Evolutionary conservation across 2,113 vertebrate genomes (phyloP).

Genomic region (Aix galericulata): DNA sequence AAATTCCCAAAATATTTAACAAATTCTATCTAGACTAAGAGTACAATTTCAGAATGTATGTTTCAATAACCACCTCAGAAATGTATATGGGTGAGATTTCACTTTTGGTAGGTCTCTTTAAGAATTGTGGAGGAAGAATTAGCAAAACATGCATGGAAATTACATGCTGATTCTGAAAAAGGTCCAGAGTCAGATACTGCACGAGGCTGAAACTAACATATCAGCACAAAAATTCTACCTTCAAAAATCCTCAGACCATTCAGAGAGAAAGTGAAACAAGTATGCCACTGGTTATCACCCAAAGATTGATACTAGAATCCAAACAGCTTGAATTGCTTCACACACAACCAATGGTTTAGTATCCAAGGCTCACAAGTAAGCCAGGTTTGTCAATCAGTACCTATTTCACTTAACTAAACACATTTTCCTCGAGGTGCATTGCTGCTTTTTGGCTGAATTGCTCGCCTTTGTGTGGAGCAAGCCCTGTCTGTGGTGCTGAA

Average conservation of each 20-base stretch:
- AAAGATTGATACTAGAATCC: not conserved
- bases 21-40: not conserved
- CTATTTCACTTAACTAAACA: not conserved
- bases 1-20: not conserved
- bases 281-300: not conserved
- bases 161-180: not conserved
- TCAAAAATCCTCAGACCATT: not conserved
- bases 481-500: constrained; percentile 41
- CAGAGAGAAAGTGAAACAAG: not conserved
- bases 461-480: rapidly evolving
- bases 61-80: not conserved
- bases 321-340: not conserved
- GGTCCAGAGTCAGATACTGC: not conserved
- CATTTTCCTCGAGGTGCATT: rapidly evolving
- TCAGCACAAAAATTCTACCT: not conserved
- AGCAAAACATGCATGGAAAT: not conserved
- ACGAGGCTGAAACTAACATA: not conserved
- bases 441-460: rapidly evolving
- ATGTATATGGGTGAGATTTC: not conserved
- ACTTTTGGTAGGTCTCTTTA: not conserved
- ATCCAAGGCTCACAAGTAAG: not conserved
- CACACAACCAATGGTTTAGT: not conserved
- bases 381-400: rapidly evolving
- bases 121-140: not conserved
- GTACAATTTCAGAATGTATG: not conserved